Conservation (phyloP, 2,113 vertebrate genomes). For the Struthio camelus region DNA sequence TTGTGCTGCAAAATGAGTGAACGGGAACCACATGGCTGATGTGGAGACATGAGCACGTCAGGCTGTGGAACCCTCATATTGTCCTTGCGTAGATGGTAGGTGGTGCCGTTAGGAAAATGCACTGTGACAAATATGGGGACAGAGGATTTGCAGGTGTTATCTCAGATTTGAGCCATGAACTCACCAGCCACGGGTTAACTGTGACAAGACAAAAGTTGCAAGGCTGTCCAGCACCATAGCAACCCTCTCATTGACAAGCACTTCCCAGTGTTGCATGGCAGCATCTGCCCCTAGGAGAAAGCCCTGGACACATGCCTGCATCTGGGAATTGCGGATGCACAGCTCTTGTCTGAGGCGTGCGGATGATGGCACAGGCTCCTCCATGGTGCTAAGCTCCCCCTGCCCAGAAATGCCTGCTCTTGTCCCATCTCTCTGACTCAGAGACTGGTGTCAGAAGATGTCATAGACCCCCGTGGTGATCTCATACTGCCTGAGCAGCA, state of each 20-base stretch:
- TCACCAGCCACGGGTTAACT: accelerated
- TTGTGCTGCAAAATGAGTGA: accelerated
- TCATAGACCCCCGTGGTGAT: neutral
- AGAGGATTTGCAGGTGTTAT: neutral
- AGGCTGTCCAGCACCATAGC: neutral
- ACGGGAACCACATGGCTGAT: neutral
- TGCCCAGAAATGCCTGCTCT: neutral
- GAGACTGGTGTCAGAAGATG: neutral
- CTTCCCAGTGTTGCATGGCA: accelerated
- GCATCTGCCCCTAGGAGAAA: neutral
- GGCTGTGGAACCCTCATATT: neutral
- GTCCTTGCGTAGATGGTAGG: accelerated
- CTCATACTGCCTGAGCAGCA: neutral
- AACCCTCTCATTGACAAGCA: neutral
- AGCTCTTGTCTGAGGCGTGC: neutral
- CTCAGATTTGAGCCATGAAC: neutral
- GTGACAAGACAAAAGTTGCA: neutral
- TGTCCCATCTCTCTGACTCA: neutral
- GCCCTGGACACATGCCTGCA: accelerated
- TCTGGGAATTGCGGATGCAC: accelerated
- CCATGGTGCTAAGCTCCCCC: neutral
- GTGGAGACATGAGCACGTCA: neutral
- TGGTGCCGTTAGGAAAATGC: accelerated
- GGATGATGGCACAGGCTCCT: neutral
- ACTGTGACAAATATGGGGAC: accelerated